Evolutionary conservation across 2,888 invertebrate species (phyloP), one percentile per base, ranked within the genome.

Genomic region (Neria commutata): DNA sequence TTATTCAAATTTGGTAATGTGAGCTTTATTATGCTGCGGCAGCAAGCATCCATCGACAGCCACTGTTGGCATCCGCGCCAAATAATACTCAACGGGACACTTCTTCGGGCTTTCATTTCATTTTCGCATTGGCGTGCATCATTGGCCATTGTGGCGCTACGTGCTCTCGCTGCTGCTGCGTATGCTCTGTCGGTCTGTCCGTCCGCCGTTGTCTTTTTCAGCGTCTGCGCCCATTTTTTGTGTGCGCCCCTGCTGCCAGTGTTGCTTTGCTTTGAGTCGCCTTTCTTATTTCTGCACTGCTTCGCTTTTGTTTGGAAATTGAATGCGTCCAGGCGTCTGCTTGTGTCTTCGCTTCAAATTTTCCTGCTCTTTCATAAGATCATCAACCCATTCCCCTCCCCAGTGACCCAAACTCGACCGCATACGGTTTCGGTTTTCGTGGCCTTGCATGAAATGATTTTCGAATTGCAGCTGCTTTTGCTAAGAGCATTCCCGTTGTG

Each of bases 401-500:
- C 24, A 34, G 58, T 58, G 63, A 56, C 59, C 60, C 42, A 17
- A 34, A 24, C 19, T 64, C 60, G 59, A 67, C 60, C 61, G 61
- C 63, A 62, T 63, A 56, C 52, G 61, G 61, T 61, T 62, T 65
- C 59, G 60, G 61, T 58, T 61, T 62, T 65, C 59, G 60, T 65
- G 64, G 63, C 61, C 53, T 60, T 62, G 61, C 57, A 61, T 56
- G 17, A 24, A 61, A 60, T 17, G 42, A 42, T 19, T 19, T 21
- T 19, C 21, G 42, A 42, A 37, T 42, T 42, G 42, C 21, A 8
- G 37, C 16, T 37, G 42, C 19, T 19, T 3, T 4, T n/a, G 42
- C 14, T 42, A 42, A 42, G 42, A 3, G 42, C 19, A 42, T 42
- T 42, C 42, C 3, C 11, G 29, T 29, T 29, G 29, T 29, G 6